Evolutionary conservation across 2,888 invertebrate species (phyloP).

Genomic region (Seira sanloemensis): DNA sequence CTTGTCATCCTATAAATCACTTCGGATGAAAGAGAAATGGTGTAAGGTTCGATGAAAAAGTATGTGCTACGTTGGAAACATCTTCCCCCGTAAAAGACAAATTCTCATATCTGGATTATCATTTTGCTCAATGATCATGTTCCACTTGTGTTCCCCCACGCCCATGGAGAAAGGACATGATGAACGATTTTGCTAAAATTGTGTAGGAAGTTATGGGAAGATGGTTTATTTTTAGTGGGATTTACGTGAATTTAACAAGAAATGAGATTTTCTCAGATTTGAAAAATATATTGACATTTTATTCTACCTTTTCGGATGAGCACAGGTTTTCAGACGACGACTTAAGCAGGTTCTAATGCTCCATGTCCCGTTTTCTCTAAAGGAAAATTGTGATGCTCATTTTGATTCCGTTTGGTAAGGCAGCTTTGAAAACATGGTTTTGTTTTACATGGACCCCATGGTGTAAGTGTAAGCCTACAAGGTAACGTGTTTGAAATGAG

Average conservation of each 20-base stretch:
- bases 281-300: not conserved
- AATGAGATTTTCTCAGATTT: not conserved
- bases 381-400: too few species aligned
- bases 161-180: not conserved
- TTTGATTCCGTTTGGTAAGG: too few species aligned
- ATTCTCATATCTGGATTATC: not conserved
- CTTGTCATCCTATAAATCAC: slow-evolving; percentile 49
- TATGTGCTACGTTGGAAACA: not conserved
- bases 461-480: too few species aligned
- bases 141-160: not conserved
- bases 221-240: not conserved
- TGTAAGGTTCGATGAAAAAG: not conserved
- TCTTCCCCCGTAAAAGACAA: not conserved
- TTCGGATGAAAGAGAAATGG: slow-evolving; percentile 18
- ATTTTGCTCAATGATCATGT: not conserved
- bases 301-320: too few species aligned
- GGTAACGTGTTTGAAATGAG: too few species aligned
- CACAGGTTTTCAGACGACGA: too few species aligned
- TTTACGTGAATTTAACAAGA: not conserved
- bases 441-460: too few species aligned
- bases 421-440: too few species aligned
- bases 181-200: not conserved
- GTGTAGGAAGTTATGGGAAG: not conserved
- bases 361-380: too few species aligned
- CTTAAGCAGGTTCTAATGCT: too few species aligned